These are phyloP conservation scores for Procavia capensis DNA, from an alignment of 2,113 vertebrate species.

Conservation along the genomic window DNA sequence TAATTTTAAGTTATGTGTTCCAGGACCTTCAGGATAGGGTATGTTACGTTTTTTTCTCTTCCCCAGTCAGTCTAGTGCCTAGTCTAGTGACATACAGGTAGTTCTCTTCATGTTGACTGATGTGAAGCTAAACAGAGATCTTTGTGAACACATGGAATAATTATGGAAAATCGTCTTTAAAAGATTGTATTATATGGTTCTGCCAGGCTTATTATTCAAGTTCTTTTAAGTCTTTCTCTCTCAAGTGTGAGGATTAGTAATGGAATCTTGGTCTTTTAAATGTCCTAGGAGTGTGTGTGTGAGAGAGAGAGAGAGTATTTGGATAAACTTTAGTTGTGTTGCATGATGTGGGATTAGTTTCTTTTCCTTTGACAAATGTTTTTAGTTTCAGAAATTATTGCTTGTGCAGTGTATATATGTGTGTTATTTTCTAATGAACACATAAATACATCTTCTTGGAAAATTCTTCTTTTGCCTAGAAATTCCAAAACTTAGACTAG, in stretches of 20 bases:
- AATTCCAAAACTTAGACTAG: conserved; percentile 39
- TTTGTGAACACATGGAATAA: neutral
- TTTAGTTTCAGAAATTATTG: conserved; percentile 27
- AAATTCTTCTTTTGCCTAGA: conserved; percentile 13
- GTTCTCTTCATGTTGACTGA: neutral
- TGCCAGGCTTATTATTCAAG: neutral
- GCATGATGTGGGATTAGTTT: neutral
- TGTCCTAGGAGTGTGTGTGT: neutral
- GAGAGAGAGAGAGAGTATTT: neutral
- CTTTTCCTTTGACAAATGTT: conserved; percentile 28
- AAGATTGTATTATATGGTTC: conserved; percentile 7
- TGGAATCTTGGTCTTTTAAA: conserved; percentile 10
- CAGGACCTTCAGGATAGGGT: neutral
- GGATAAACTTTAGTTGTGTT: neutral
- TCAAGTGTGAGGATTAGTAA: neutral
- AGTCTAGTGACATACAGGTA: neutral
- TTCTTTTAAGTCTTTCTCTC: conserved; percentile 8
- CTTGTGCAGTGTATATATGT: neutral
- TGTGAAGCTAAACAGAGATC: neutral
- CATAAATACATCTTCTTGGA: neutral
- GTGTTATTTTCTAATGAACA: conserved; percentile 8
- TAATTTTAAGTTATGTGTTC: neutral
- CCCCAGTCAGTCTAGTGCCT: neutral
- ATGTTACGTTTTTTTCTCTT: neutral
- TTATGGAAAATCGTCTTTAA: conserved; percentile 27